Evolutionary conservation across 2,888 invertebrate species (phyloP).

Genomic region (Pristionchus arcanus): DNA sequence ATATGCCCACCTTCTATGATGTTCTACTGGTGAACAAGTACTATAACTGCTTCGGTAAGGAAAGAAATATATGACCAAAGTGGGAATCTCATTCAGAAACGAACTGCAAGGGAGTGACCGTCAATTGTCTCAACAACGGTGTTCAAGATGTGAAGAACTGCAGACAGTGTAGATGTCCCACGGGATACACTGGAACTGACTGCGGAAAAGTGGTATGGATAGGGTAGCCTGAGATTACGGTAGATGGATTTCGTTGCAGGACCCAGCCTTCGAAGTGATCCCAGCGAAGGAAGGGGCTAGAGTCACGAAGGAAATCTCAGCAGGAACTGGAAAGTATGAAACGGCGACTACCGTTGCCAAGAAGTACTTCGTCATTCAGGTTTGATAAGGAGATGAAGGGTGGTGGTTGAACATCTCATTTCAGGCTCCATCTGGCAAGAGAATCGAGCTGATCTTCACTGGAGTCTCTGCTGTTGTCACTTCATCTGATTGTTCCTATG

Average conservation of each 20-base stretch:
- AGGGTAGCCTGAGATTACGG: neutral
- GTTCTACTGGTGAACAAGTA: conserved; percentile 45
- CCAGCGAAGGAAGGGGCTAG: conserved; percentile 29
- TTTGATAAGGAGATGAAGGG: neutral
- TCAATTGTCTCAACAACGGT: conserved; percentile 36
- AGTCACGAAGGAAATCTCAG: conserved; percentile 5
- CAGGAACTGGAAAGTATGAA: conserved; percentile 33
- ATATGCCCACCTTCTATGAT: conserved; percentile 50
- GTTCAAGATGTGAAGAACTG: conserved; percentile 45
- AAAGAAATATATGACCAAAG: neutral
- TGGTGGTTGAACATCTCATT: neutral
- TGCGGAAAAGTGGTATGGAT: conserved; percentile 6
- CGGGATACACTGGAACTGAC: conserved; percentile 35
- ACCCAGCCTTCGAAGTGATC: conserved; percentile 41
- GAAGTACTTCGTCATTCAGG: conserved; percentile 41
- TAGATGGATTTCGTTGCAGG: neutral
- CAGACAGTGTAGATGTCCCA: neutral
- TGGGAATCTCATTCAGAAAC: neutral
- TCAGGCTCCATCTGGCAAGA: conserved; percentile 26
- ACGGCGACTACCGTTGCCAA: conserved; percentile 5
- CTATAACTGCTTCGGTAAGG: conserved; percentile 51
- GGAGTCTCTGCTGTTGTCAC: conserved; percentile 29
- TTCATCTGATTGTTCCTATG: conserved; percentile 21
- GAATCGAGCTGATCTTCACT: conserved; percentile 42
- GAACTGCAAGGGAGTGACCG: conserved; percentile 22